Conservation (phyloP, 37 sponge, comb jelly and placozoan species). For the Chondrosia reniformis region DNA sequence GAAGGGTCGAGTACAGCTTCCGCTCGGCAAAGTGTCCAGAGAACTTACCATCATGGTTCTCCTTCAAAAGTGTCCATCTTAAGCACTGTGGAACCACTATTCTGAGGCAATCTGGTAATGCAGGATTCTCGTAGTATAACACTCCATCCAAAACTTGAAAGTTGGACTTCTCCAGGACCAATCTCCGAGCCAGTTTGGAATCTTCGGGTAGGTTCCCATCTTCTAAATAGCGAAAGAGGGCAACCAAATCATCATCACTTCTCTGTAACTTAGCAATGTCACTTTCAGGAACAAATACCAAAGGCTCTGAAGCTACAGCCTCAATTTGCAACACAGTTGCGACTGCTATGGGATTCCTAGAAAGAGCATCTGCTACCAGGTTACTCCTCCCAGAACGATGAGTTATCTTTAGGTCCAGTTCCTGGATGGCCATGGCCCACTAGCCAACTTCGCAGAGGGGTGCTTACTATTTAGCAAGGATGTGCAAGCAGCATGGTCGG, state of each 20-base stretch:
- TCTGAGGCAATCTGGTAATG: not conserved
- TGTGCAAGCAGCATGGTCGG: constrained; percentile 42
- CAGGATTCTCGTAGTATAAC: constrained; percentile 4
- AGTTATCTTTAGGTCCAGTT: constrained; percentile 31
- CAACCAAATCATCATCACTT: not conserved
- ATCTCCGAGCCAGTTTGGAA: not conserved
- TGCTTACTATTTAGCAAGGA: constrained; percentile 8
- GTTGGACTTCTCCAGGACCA: not conserved
- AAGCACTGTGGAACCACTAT: constrained; percentile 22
- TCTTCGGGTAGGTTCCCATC: not conserved
- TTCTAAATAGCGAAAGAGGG: not conserved
- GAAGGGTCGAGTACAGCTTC: constrained; percentile 23
- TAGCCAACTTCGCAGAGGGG: constrained; percentile 39
- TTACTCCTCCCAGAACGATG: constrained; percentile 36
- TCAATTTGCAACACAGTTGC: not conserved
- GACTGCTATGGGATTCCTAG: constrained; percentile 14
- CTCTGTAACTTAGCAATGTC: constrained; percentile 8
- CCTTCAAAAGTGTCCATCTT: constrained; percentile 15
- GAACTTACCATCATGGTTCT: constrained; percentile 35
- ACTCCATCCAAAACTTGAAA: constrained; percentile 26
- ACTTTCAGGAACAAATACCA: not conserved
- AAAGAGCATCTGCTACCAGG: constrained; percentile 34
- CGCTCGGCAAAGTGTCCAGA: constrained; percentile 35
- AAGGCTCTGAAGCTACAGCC: not conserved
- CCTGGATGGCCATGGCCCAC: constrained; percentile 48